A percentile compares a stretch with the other conserved stretches of the same genome.
phyloP scores from a whole-genome alignment of 2,888 invertebrate genomes.

The Lithophane ornitopus region DNA sequence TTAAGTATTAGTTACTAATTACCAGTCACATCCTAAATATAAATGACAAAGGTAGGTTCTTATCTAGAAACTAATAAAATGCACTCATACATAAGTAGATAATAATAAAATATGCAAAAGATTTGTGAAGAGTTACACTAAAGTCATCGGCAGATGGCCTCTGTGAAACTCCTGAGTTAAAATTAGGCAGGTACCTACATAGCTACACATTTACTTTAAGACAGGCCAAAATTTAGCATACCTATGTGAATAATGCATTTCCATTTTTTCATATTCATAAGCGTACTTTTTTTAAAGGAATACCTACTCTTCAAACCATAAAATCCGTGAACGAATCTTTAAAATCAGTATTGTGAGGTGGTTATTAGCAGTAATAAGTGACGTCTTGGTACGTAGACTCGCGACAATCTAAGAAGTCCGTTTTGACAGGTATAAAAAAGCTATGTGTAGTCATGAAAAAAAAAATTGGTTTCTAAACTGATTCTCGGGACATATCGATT shows the following conservation, averaged over 20 bases:
- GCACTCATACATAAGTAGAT: too few relatives aligned
- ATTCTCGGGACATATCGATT: too few relatives aligned
- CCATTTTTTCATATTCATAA: background rate
- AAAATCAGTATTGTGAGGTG: constrained; percentile 6
- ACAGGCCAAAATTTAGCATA: background rate
- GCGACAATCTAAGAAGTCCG: too few relatives aligned
- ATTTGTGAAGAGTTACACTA: background rate
- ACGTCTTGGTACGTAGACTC: too few relatives aligned
- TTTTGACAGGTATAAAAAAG: too few relatives aligned
- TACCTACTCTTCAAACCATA: background rate
- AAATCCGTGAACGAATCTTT: background rate
- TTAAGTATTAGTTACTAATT: too few relatives aligned
- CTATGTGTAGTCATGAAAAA: too few relatives aligned
- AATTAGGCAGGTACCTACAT: background rate
- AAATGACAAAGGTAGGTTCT: background rate
- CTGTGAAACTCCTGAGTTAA: background rate
- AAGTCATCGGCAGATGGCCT: background rate
- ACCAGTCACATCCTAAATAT: too few relatives aligned
- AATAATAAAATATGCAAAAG: background rate
- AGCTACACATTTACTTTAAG: background rate
- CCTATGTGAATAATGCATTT: background rate
- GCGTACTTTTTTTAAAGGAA: background rate
- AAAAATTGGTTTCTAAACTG: too few relatives aligned
- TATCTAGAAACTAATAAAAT: background rate
- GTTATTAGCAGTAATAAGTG: background rate